Evolutionary conservation across 2,113 vertebrate species (phyloP).

Genomic region (Pluvianellus socialis): DNA sequence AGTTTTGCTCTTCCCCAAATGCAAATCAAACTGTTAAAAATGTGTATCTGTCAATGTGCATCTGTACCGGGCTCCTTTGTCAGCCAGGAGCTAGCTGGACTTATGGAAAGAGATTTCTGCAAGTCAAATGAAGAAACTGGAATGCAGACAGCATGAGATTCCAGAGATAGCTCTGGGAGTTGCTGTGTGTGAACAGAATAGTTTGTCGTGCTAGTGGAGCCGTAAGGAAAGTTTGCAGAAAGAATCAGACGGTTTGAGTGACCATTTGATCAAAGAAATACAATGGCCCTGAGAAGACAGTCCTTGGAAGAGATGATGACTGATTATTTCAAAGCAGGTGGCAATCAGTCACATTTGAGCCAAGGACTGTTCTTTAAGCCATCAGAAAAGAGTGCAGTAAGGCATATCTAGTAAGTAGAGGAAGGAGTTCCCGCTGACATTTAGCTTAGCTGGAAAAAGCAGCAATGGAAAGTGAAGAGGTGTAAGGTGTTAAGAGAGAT

Average conservation of each 20-base stretch:
- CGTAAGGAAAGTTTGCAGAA: not conserved
- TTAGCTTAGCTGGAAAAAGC: constrained; percentile 30
- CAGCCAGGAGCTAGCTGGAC: not conserved
- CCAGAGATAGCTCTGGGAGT: not conserved
- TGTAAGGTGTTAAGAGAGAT: constrained; percentile 4
- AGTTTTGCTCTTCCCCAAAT: not conserved
- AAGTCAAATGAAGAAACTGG: not conserved
- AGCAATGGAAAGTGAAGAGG: constrained; percentile 24
- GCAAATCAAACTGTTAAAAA: not conserved
- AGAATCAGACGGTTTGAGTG: not conserved
- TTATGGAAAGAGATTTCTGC: not conserved
- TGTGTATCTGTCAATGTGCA: not conserved
- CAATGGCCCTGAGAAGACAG: not conserved
- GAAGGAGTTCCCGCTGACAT: not conserved
- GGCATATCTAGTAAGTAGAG: not conserved
- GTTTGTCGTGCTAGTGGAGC: not conserved
- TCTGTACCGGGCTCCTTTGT: not conserved
- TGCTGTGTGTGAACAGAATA: not conserved
- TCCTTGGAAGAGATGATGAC: not conserved
- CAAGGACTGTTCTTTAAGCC: not conserved
- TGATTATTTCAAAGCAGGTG: not conserved
- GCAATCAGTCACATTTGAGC: not conserved
- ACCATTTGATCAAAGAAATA: not conserved
- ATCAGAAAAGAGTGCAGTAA: not conserved
- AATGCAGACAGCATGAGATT: not conserved